Percentiles rank a stretch among this genome's conserved stretches.
These are phyloP conservation scores for Setipinna tenuifilis DNA, from an alignment of 2,797 vertebrate species.

Conservation along the genomic window DNA sequence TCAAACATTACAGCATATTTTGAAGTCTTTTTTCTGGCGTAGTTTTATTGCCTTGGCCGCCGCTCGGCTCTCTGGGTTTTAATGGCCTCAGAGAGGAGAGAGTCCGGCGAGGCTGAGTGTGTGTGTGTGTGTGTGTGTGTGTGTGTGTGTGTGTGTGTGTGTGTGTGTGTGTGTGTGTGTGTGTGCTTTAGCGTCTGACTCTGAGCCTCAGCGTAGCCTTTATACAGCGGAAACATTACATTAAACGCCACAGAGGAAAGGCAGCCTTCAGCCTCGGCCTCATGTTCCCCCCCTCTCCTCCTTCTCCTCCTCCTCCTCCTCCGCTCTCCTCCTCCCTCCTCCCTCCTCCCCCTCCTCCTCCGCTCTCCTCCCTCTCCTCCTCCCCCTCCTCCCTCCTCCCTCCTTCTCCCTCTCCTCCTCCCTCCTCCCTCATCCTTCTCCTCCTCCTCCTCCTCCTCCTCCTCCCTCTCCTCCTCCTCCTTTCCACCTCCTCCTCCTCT, in stretches of 20 bases:
- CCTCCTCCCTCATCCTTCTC: no score
- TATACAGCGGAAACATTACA: conserved; percentile 84
- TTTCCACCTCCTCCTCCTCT: no score
- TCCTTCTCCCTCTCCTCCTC: no score
- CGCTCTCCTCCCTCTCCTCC: conserved; percentile 63
- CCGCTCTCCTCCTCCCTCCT: conserved; percentile 67
- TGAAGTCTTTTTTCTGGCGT: conserved; percentile 73
- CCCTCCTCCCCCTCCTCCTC: no score
- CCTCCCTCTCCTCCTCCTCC: no score
- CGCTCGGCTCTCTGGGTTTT: conserved; percentile 74
- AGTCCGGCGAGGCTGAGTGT: conserved; percentile 64
- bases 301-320: no score
- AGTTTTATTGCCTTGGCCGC: conserved; percentile 79
- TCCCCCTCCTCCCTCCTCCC: no score
- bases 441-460: no score
- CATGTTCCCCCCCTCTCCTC: conserved; percentile 48
- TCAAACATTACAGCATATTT: conserved; percentile 80
- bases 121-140: no score
- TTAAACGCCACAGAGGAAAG: conserved; percentile 73
- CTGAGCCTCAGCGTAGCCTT: conserved; percentile 70
- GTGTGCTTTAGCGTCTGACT: no score
- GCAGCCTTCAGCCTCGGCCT: conserved; percentile 47
- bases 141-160: no score
- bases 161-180: no score
- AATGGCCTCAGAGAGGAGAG: conserved; percentile 79